phyloP scores from a whole-genome alignment of 1,140 invertebrate genomes.

The Apocrypta bakeri region DNA sequence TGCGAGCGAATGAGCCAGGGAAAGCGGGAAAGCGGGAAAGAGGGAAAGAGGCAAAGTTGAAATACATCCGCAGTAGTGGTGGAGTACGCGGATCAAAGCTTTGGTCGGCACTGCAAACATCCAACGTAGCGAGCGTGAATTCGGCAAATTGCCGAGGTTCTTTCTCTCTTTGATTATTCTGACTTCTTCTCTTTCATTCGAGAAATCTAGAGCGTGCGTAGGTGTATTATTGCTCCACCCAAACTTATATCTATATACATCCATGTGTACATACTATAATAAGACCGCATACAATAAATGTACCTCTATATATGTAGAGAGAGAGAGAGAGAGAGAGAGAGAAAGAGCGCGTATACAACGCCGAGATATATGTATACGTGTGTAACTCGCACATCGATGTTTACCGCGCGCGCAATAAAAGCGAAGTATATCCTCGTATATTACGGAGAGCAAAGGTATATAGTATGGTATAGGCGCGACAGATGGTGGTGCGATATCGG shows the following conservation, averaged over 20 bases:
- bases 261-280: too few relatives aligned
- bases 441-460: background rate
- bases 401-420: slow-evolving; percentile 65
- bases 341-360: background rate
- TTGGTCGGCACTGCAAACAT: slow-evolving; percentile 25
- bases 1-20: background rate
- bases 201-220: too few relatives aligned
- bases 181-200: background rate
- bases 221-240: too few relatives aligned
- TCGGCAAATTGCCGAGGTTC: background rate
- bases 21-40: background rate
- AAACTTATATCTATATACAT: too few relatives aligned
- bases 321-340: background rate
- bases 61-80: too few relatives aligned
- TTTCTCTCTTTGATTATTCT: background rate
- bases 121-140: background rate
- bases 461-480: slow-evolving; percentile 47
- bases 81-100: slow-evolving; percentile 20
- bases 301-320: background rate
- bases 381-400: slow-evolving; percentile 62
- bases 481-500: slow-evolving; percentile 58
- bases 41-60: slow-evolving; percentile 8
- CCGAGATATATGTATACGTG: background rate
- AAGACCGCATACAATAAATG: too few relatives aligned
- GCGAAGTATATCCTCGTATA: slow-evolving; percentile 1